These are phyloP conservation scores for Rhombomys opimus DNA, from an alignment of 2,113 vertebrate genomes.

Conservation along the genomic window DNA sequence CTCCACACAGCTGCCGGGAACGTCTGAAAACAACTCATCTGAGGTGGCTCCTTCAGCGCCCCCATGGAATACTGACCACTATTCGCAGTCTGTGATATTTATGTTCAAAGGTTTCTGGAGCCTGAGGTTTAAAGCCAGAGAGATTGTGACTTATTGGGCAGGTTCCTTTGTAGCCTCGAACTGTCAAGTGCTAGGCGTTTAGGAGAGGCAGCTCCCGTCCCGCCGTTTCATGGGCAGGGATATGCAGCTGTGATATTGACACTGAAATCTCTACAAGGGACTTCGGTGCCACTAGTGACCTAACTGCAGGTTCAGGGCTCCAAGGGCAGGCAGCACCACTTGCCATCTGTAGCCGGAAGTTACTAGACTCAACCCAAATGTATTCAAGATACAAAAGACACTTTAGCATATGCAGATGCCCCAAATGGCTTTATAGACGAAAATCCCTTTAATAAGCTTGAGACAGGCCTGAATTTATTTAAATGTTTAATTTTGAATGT, in stretches of 20 bases:
- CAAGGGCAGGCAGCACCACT: constrained; percentile 69
- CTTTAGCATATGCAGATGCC: constrained; percentile 84
- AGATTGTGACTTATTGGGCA: constrained; percentile 83
- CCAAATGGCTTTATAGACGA: constrained; percentile 87
- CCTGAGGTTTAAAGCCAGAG: constrained; percentile 83
- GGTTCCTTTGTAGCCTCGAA: constrained; percentile 84
- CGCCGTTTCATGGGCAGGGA: constrained; percentile 76
- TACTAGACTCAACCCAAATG: constrained; percentile 72
- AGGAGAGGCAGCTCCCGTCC: constrained; percentile 73
- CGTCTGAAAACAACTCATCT: constrained; percentile 76
- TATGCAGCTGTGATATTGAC: constrained; percentile 66
- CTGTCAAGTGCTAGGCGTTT: constrained; percentile 79
- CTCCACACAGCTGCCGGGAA: constrained; percentile 56
- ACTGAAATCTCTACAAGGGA: constrained; percentile 74
- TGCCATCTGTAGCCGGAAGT: constrained; percentile 80
- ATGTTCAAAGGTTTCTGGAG: constrained; percentile 79
- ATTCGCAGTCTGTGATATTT: constrained; percentile 83
- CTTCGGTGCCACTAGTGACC: constrained; percentile 81
- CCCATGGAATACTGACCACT: constrained; percentile 80
- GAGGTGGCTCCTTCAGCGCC: constrained; percentile 74
- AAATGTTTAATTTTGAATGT: constrained; percentile 91
- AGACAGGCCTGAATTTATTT: constrained; percentile 92
- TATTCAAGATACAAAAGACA: constrained; percentile 78
- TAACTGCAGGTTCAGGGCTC: constrained; percentile 75
- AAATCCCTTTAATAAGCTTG: constrained; percentile 93